Evolutionary conservation across 2,888 invertebrate genomes (phyloP).

Genomic region (Diloba caeruleocephala): DNA sequence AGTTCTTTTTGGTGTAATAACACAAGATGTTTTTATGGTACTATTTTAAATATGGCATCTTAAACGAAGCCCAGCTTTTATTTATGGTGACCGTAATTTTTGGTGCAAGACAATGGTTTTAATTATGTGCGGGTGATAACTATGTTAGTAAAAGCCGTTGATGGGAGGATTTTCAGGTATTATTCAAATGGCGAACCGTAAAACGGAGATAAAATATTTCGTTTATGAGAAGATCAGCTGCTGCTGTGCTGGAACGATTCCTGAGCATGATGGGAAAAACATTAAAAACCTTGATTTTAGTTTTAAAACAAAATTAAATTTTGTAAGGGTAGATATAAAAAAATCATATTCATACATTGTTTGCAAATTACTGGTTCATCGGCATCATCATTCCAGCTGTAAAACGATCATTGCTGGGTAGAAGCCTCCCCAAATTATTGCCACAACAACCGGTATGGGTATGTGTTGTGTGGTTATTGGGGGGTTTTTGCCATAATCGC

Average conservation of each 20-base stretch:
- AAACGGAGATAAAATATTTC: constrained; percentile 48
- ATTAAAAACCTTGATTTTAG: background rate
- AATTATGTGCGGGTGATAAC: constrained; percentile 85
- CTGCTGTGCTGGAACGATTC: too few species aligned
- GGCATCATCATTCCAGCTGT: too few species aligned
- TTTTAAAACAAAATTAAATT: too few species aligned
- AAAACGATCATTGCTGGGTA: too few species aligned
- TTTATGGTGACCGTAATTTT: constrained; percentile 84
- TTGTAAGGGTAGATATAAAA: too few species aligned
- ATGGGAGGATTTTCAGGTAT: constrained; percentile 68
- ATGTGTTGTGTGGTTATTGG: too few species aligned
- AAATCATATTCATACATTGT: too few species aligned
- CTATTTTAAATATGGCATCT: constrained; percentile 86
- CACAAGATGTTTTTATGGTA: constrained; percentile 79
- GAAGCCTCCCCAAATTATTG: too few species aligned
- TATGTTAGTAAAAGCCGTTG: constrained; percentile 77
- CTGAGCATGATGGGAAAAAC: too few species aligned
- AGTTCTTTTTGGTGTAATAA: constrained; percentile 63
- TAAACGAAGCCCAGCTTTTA: constrained; percentile 65
- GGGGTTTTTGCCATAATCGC: too few species aligned
- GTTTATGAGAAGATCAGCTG: constrained; percentile 45
- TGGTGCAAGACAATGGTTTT: constrained; percentile 85
- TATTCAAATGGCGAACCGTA: constrained; percentile 61
- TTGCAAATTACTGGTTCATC: too few species aligned
- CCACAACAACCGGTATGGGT: too few species aligned